phyloP scores from a whole-genome alignment of 1,140 invertebrate genomes.

The Trinorchestia longiramus region DNA sequence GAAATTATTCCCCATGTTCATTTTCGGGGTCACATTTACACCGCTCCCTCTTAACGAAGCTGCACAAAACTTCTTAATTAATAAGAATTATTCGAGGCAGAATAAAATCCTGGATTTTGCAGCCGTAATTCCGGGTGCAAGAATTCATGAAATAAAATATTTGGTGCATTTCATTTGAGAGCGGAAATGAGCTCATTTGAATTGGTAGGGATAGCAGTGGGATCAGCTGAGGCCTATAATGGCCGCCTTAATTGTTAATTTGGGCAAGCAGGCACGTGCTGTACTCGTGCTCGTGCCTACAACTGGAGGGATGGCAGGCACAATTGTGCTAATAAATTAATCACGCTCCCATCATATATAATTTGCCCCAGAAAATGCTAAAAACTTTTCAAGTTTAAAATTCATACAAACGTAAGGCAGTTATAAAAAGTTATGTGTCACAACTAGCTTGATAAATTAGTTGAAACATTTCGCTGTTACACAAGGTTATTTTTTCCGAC shows the following conservation, averaged over 20 bases:
- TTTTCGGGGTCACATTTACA: not conserved
- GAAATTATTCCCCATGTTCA: not conserved
- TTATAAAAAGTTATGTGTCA: no score
- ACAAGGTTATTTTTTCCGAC: no score
- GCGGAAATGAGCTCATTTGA: conserved; percentile 6
- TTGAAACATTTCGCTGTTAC: no score
- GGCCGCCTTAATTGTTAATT: not conserved
- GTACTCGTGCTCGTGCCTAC: no score
- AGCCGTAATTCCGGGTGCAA: not conserved
- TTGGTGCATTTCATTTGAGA: not conserved
- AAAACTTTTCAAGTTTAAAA: no score
- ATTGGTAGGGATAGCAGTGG: not conserved
- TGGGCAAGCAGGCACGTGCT: not conserved
- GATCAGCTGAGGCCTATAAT: not conserved
- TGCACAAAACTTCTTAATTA: not conserved
- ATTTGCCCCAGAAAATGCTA: no score
- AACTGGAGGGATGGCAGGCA: not conserved
- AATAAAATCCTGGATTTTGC: not conserved
- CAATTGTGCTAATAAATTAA: no score
- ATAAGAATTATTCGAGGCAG: not conserved
- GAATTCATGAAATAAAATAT: not conserved
- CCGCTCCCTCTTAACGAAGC: not conserved
- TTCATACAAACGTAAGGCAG: no score
- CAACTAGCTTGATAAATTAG: no score
- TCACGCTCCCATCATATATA: no score